Conservation (phyloP, 2,113 vertebrate genomes). For the Alethe diademata region DNA sequence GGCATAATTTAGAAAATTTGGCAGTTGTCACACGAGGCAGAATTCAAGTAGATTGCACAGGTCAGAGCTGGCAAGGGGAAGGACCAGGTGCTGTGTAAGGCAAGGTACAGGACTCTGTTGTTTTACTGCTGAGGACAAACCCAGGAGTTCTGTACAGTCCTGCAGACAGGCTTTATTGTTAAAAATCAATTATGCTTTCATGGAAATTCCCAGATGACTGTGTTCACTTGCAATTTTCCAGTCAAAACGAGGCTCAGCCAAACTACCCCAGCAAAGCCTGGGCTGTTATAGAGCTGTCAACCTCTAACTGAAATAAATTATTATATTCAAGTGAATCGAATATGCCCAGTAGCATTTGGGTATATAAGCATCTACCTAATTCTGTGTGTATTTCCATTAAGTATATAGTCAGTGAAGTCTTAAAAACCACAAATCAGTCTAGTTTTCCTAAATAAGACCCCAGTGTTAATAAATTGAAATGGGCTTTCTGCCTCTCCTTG, state of each 20-base stretch:
- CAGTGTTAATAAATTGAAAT: neutral
- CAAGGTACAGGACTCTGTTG: neutral
- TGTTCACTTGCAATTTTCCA: conserved; percentile 33
- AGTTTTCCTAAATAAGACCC: neutral
- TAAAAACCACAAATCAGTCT: neutral
- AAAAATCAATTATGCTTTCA: conserved; percentile 54
- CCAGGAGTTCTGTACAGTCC: conserved; percentile 5
- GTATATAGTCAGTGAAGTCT: neutral
- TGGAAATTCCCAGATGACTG: conserved; percentile 34
- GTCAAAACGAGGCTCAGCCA: neutral
- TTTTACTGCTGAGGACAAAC: neutral
- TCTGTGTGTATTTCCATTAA: neutral
- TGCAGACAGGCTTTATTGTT: conserved; percentile 27
- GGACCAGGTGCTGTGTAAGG: neutral
- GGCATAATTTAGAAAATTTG: neutral
- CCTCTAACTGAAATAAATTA: neutral
- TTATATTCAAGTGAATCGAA: neutral
- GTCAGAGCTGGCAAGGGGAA: neutral
- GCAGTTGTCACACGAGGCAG: neutral
- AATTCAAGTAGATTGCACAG: neutral
- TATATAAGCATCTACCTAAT: neutral
- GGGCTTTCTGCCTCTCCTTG: neutral
- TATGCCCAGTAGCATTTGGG: neutral
- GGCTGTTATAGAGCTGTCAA: neutral
- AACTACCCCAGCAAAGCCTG: neutral